Evolutionary conservation across 2,797 vertebrate species (phyloP), one percentile per base, ranked within the genome.

Genomic region (Hoplostethus mediterraneus): DNA sequence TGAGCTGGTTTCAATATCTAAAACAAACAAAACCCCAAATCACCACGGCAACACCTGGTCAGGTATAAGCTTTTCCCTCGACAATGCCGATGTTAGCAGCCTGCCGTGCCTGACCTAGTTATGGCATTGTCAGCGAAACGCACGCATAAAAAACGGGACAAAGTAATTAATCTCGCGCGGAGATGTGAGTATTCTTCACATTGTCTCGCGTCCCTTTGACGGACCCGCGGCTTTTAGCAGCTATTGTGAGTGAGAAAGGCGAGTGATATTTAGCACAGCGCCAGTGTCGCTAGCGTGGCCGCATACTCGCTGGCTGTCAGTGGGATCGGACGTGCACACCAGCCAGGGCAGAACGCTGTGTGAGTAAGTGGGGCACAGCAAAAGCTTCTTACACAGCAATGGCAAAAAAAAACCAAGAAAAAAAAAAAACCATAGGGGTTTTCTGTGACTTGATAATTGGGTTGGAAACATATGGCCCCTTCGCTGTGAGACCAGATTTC

Each of bases 151-250:
- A 53, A 77, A 28, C 28, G 72, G 14, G 16, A 65, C 54, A 77
- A 64, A 73, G 84, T 90, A 90, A 93, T 92, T 91, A 90, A 90
- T 89, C 88, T 87, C 53, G 28, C 31, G 5, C 70, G 1, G 61
- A 76, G 59, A 87, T 80, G 88, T 84, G 80, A 89, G 73, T 81
- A 85, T 80, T 83, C 77, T 74, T 83, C 86, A 62, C 79, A 78
- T 65, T 55, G 86, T 89, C 71, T 87, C 28, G 9, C 67, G 73
- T 73, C 76, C 76, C 81, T 85, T 63, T 65, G 80, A 83, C 61
- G 63, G 87, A 49, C 67, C 80, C 63, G 60, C 28, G 1, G 21
- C 21, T 55, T 87, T 88, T 85, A 77, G 80, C 58, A 63, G 67
- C 73, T 54, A 56, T 64, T 76, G 83, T 79, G 62, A 81, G 74